Evolutionary conservation across 2,113 vertebrate genomes (phyloP).

Genomic region (Corydoras maculifer): DNA sequence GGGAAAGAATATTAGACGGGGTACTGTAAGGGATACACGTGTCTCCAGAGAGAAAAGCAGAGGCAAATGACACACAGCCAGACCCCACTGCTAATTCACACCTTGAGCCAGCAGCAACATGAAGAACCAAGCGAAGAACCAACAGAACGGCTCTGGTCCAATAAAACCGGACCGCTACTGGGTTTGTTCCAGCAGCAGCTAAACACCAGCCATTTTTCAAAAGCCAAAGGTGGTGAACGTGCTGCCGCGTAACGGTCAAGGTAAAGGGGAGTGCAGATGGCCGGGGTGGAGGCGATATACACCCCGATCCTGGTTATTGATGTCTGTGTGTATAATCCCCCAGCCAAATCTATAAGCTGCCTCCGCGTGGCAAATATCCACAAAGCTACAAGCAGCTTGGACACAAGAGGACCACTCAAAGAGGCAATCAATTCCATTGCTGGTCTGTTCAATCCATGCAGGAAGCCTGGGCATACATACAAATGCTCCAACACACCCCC

Average conservation of each 20-base stretch:
- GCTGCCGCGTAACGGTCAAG: too few relatives aligned
- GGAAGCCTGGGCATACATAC: constrained; percentile 41
- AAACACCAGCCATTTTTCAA: too few relatives aligned
- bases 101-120: not conserved
- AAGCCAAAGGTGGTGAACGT: too few relatives aligned
- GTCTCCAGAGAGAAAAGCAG: constrained; percentile 19
- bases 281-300: constrained; percentile 30
- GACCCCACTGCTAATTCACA: constrained; percentile 11
- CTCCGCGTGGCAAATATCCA: constrained; percentile 46
- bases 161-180: too few relatives aligned
- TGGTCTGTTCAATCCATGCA: constrained; percentile 38
- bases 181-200: too few relatives aligned
- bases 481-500: constrained; percentile 40
- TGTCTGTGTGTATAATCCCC: constrained; percentile 60
- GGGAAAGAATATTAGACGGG: constrained; percentile 29
- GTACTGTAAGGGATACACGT: constrained; percentile 16
- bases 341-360: constrained; percentile 53
- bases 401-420: constrained; percentile 47
- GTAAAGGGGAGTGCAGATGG: constrained; percentile 17
- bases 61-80: constrained; percentile 9
- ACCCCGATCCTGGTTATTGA: constrained; percentile 54
- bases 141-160: too few relatives aligned
- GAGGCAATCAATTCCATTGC: constrained; percentile 55
- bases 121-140: too few relatives aligned
- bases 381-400: constrained; percentile 32